phyloP scores from a whole-genome alignment of 2,797 vertebrate genomes.

The Melanogrammus aeglefinus region DNA sequence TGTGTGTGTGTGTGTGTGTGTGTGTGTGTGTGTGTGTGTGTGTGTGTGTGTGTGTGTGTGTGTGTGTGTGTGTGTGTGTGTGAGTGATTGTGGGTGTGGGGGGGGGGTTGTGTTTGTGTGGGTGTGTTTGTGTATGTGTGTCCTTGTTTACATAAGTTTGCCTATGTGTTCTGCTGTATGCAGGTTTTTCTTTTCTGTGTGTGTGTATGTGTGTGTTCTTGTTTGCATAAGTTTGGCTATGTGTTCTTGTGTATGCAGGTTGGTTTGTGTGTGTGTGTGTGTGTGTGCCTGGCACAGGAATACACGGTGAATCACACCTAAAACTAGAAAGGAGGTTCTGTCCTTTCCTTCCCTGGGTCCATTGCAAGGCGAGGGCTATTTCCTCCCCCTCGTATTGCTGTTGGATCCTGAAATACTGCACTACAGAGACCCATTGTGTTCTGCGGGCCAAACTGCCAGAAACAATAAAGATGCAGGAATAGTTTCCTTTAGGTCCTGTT shows the following conservation, averaged over 20 bases:
- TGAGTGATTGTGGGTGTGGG: not conserved
- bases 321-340: not conserved
- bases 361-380: not conserved
- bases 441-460: constrained; percentile 28
- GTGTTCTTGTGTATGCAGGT: constrained; percentile 25
- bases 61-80: not conserved
- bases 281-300: not conserved
- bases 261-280: not conserved
- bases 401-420: constrained; percentile 43
- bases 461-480: constrained; percentile 19
- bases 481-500: constrained; percentile 25
- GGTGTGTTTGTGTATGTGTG: not conserved
- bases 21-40: constrained; percentile 2
- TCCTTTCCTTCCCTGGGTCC: not conserved
- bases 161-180: constrained; percentile 28
- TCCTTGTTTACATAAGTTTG: constrained; percentile 5
- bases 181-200: not conserved
- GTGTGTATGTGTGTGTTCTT: not conserved
- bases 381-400: not conserved
- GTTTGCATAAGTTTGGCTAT: constrained; percentile 16
- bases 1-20: not conserved
- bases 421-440: constrained; percentile 38
- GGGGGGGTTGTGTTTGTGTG: not conserved
- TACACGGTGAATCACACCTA: not conserved
- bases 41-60: not conserved